phyloP scores from a whole-genome alignment of 30 jellyfish, hydroid and myxozoan genomes.

The Pseudorhiza aurosa region DNA sequence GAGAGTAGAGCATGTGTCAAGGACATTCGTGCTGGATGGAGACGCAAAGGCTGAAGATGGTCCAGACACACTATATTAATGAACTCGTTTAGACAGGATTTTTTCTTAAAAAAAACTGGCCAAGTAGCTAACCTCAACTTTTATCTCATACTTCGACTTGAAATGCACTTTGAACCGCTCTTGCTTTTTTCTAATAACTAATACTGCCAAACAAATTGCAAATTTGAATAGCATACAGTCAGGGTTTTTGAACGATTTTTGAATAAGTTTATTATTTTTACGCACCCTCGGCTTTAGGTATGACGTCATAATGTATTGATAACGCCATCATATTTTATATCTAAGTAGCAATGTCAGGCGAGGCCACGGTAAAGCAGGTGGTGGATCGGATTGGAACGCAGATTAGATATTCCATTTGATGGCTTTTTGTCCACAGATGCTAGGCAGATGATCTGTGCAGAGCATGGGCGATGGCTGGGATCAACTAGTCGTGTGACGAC shows the following conservation, averaged over 20 bases:
- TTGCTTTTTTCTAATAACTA: slow-evolving; percentile 14
- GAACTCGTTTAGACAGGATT: neutral
- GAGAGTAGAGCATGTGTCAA: neutral
- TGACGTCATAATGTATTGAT: slow-evolving; percentile 2
- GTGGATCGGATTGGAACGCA: too few species aligned
- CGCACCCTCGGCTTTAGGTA: neutral
- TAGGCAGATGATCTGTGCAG: too few species aligned
- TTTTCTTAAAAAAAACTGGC: slow-evolving; percentile 3
- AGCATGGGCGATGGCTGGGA: too few species aligned
- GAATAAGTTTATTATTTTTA: slow-evolving; percentile 15
- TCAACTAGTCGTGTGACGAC: too few species aligned
- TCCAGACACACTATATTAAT: neutral
- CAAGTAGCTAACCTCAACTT: neutral
- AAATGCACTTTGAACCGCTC: slow-evolving; percentile 30
- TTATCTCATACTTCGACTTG: slow-evolving; percentile 47
- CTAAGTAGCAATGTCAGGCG: neutral
- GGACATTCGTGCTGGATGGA: neutral
- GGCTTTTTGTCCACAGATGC: too few species aligned
- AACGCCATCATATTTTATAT: neutral
- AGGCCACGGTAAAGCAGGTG: too few species aligned
- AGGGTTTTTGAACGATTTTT: slow-evolving; percentile 39
- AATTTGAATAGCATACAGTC: slow-evolving; percentile 22
- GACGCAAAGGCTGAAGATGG: neutral
- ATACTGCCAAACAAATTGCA: slow-evolving; percentile 52
- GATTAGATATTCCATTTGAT: too few species aligned